Percentiles rank a stretch among this genome's conserved stretches.
phyloP scores from a whole-genome alignment of 2,113 vertebrate species.

The Scomber scombrus region DNA sequence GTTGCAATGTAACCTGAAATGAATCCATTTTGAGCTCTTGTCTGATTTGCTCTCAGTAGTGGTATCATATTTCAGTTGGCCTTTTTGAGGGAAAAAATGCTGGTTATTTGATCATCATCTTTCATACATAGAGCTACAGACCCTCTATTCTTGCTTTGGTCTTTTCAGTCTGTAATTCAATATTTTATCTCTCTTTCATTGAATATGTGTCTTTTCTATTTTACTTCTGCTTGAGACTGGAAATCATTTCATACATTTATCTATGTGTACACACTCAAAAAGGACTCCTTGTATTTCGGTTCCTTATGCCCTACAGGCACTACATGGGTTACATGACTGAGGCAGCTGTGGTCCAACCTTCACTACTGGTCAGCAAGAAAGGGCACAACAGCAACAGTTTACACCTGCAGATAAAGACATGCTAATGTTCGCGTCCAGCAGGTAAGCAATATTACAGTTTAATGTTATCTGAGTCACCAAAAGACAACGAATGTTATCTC shows the following conservation, averaged over 20 bases:
- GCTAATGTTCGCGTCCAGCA: not conserved
- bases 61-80: not conserved
- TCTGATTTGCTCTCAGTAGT: not conserved
- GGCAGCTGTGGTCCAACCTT: not conserved
- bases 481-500: not conserved
- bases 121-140: not conserved
- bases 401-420: not conserved
- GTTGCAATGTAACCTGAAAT: not conserved
- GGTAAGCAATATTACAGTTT: not conserved
- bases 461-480: not conserved
- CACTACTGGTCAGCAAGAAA: not conserved
- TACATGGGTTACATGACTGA: not conserved
- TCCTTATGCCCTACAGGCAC: not conserved
- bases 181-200: too few species aligned
- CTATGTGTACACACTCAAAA: not conserved
- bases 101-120: constrained; percentile 1
- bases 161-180: too few species aligned
- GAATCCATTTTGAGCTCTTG: not conserved
- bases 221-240: not conserved
- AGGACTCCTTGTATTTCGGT: not conserved
- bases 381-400: not conserved
- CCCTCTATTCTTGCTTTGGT: not conserved
- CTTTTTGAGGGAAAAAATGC: not conserved
- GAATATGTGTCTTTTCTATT: not conserved
- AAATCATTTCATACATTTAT: not conserved